Percentiles rank a stretch among this genome's conserved stretches.
These are phyloP conservation scores for Vespertilio murinus DNA, from an alignment of 2,797 vertebrate genomes.

Conservation along the genomic window DNA sequence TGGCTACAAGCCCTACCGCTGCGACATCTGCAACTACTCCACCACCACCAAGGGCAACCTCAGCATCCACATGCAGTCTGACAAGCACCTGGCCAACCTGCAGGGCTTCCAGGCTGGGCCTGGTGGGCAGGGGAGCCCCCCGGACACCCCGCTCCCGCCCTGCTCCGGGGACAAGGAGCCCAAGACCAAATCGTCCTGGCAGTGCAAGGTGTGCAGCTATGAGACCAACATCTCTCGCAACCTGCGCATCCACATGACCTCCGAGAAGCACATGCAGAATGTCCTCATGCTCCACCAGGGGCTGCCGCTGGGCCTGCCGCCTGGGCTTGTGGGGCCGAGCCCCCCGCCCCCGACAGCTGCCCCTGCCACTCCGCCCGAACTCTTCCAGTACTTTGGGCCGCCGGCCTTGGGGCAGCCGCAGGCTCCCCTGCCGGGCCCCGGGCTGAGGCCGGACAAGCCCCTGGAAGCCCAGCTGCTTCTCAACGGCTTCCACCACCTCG, in stretches of 20 bases:
- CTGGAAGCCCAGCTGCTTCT: slow-evolving; percentile 78
- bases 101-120: slow-evolving; percentile 79
- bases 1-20: slow-evolving; percentile 85
- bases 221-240: slow-evolving; percentile 85
- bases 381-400: slow-evolving; percentile 78
- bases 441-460: slow-evolving; percentile 79
- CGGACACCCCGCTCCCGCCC: slow-evolving; percentile 55
- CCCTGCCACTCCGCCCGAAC: slow-evolving; percentile 62
- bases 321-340: slow-evolving; percentile 71
- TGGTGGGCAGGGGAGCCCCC: slow-evolving; percentile 66
- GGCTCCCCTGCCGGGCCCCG: slow-evolving; percentile 48
- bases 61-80: slow-evolving; percentile 85
- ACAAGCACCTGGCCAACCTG: slow-evolving; percentile 83
- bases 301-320: slow-evolving; percentile 76
- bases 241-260: slow-evolving; percentile 84
- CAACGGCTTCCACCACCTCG: slow-evolving; percentile 78
- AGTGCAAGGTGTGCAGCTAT: slow-evolving; percentile 84
- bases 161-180: slow-evolving; percentile 73
- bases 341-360: slow-evolving; percentile 55
- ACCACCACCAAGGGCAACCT: slow-evolving; percentile 86
- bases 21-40: slow-evolving; percentile 84
- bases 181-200: slow-evolving; percentile 83
- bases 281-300: slow-evolving; percentile 83
- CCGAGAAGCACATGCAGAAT: slow-evolving; percentile 85
- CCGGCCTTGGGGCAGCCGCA: slow-evolving; percentile 78